Base-by-base conservation (phyloP, 2,888 invertebrate genomes). In the Cephus pulcher region DNA sequence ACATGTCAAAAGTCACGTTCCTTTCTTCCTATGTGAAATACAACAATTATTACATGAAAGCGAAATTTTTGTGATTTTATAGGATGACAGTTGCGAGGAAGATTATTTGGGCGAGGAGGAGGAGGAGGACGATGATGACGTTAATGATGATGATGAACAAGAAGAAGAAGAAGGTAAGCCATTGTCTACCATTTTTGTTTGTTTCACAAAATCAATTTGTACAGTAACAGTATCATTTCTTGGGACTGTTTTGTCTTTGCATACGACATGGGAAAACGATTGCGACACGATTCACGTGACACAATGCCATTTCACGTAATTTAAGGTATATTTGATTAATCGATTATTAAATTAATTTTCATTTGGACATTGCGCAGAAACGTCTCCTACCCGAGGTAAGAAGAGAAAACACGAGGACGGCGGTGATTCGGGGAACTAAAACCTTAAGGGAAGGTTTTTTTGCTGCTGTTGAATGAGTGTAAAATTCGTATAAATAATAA, bases 331-430 rank as follows among this genome's bases (percentile, higher is more conserved):
- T 23, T 56, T 23, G 56, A 9, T 23, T 23, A 1, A 23, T 23
- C 56, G 56, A 6, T 23, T 56, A 23, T 56, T 56, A 56, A 56
- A 56, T 56, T 0, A 56, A 23, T 23, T 32, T 32, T 35, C 12
- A 34, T 80, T 32, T 34, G 32, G 32, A 30, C 69, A 35, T 73
- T 37, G 37, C 73, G 78, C 89, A 93, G 88, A 92, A 92, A 93
- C 93, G 84, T 91, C 93, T 84, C 93, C 94, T 85, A 93, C 93
- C 80, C 92, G 95, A 91, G 95, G 95, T 86, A 95, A 95, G 92
- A 95, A 95, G 90, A 94, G 95, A 93, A 95, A 95, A 93, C 94
- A 94, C 88, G 95, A 95, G 90, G 95, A 94, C n/a, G 94, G 93
- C 23, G 93, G 92, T 68, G 93, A 91, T 81, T 86, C 89, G 81